Percentiles rank a stretch among this genome's conserved stretches.
Conservation (phyloP, 2,888 invertebrate genomes). For the Mechanitis mazaeus region DNA sequence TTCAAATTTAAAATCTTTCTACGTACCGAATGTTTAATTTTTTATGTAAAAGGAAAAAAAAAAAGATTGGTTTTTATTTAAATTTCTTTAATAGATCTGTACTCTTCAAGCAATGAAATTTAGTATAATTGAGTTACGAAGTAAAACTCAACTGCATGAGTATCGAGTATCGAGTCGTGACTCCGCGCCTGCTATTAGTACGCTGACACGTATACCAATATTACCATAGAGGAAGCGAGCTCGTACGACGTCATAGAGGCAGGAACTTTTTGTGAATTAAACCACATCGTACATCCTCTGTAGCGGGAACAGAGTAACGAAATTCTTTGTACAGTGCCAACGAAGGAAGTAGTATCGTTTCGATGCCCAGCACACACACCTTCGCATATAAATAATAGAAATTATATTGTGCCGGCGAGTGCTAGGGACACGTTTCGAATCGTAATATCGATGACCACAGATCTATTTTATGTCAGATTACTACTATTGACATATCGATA, state of each 20-base stretch:
- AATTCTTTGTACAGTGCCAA: slow-evolving; percentile 54
- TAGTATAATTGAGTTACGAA: too few relatives aligned
- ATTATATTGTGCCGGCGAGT: slow-evolving; percentile 66
- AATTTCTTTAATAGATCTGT: too few relatives aligned
- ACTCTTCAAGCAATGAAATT: too few relatives aligned
- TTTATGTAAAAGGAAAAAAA: too few relatives aligned
- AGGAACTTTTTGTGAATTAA: slow-evolving; percentile 65
- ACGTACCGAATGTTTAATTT: too few relatives aligned
- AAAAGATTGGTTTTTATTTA: too few relatives aligned
- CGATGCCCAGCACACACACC: slow-evolving; percentile 54
- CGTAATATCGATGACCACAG: slow-evolving; percentile 51
- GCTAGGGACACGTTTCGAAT: slow-evolving; percentile 60
- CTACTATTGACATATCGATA: slow-evolving; percentile 53
- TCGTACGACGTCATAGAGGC: slow-evolving; percentile 45
- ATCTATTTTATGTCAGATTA: too few relatives aligned
- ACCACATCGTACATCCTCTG: slow-evolving; percentile 63
- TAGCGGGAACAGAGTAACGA: slow-evolving; percentile 55
- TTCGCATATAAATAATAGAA: slow-evolving; percentile 75
- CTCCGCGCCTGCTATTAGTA: slow-evolving; percentile 55
- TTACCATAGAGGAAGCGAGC: slow-evolving; percentile 63
- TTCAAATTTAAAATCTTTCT: too few relatives aligned
- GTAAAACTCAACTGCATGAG: slow-evolving; percentile 18
- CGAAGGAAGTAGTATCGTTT: slow-evolving; percentile 63
- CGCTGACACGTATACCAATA: slow-evolving; percentile 59
- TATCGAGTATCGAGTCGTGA: slow-evolving; percentile 44